Conservation (phyloP, 2,113 vertebrate species). For the Carlito syrichta region DNA sequence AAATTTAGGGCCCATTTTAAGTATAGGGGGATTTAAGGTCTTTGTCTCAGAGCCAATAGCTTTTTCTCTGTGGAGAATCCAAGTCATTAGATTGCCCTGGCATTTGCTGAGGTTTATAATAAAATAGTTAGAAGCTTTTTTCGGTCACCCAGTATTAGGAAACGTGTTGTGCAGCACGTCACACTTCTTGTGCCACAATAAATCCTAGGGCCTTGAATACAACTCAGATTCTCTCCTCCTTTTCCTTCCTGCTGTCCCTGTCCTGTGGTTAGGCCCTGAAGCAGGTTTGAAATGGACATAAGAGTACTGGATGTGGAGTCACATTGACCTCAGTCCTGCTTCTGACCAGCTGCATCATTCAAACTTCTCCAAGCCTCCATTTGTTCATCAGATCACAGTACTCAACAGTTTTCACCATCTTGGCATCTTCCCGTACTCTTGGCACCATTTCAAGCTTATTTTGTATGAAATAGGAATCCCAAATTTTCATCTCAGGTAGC, state of each 20-base stretch:
- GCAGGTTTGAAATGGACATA: neutral
- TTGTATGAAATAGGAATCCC: neutral
- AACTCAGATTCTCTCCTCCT: neutral
- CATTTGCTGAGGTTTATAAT: neutral
- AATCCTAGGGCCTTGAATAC: neutral
- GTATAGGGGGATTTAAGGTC: neutral
- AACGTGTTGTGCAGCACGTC: neutral
- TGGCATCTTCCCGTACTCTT: neutral
- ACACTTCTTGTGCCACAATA: neutral
- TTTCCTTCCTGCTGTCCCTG: neutral
- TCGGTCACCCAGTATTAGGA: neutral
- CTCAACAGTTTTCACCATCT: neutral
- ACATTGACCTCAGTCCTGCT: accelerated
- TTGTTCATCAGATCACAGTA: neutral
- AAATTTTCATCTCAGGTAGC: neutral
- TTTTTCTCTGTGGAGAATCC: neutral
- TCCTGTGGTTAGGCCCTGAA: accelerated
- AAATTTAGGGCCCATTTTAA: neutral
- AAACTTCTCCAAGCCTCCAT: neutral
- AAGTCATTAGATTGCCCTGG: neutral
- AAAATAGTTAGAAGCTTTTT: neutral
- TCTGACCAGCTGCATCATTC: accelerated
- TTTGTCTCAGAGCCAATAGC: conserved; percentile 21
- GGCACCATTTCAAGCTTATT: neutral
- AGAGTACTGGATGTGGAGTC: neutral